phyloP scores from a whole-genome alignment of 2,113 vertebrate species.

The Rana temporaria region DNA sequence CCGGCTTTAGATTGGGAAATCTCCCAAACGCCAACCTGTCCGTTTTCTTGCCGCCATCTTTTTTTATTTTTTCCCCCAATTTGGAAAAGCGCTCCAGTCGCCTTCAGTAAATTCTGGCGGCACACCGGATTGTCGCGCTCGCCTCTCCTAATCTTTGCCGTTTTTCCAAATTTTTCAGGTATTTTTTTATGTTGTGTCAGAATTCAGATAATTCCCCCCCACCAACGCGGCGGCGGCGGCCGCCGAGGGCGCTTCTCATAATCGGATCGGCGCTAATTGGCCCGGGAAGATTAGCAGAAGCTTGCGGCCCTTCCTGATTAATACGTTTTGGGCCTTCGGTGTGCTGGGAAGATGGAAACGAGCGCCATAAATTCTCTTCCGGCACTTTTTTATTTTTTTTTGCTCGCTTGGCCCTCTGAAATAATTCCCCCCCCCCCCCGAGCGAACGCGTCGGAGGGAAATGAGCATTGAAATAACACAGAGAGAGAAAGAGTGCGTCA shows the following conservation, averaged over 20 bases:
- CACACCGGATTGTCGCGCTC: too few relatives aligned
- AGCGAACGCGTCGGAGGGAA: not conserved
- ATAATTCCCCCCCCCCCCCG: conserved; percentile 6
- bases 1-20: too few relatives aligned
- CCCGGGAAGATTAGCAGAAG: conserved; percentile 16
- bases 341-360: not conserved
- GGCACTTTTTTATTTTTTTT: too few relatives aligned
- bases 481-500: too few relatives aligned
- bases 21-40: too few relatives aligned
- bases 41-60: too few relatives aligned
- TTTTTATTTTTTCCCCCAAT: too few relatives aligned
- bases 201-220: not conserved
- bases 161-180: too few relatives aligned
- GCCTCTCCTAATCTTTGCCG: too few relatives aligned
- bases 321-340: not conserved
- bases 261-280: conserved; percentile 11
- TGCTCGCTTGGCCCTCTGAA: conserved; percentile 1
- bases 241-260: conserved; percentile 13
- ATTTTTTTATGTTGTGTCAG: too few relatives aligned
- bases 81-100: too few relatives aligned
- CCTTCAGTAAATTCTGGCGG: too few relatives aligned
- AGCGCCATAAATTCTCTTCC: not conserved
- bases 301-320: not conserved
- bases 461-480: not conserved
- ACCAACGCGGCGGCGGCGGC: conserved; percentile 15